A percentile compares a stretch with the other conserved stretches of the same genome.
Conservation (phyloP, 2,888 invertebrate species). For the Poecilobothrus nobilitatus region DNA sequence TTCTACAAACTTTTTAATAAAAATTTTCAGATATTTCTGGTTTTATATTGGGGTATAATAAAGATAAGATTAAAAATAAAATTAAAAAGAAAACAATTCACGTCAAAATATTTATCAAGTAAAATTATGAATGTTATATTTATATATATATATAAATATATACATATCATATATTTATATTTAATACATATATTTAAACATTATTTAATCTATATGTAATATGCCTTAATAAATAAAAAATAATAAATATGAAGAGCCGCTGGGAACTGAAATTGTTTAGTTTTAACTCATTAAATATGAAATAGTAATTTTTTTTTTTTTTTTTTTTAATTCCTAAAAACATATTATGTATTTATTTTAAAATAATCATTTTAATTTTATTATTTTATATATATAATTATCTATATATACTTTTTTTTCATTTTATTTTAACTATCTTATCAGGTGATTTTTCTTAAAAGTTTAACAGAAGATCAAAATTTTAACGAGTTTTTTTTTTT, state of each 20-base stretch:
- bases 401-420: too few relatives aligned
- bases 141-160: background rate
- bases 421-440: background rate
- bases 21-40: background rate
- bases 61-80: background rate
- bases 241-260: background rate
- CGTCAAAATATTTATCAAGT: background rate
- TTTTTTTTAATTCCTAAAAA: background rate
- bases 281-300: background rate
- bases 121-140: background rate
- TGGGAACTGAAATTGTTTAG: background rate
- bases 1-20: background rate
- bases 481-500: background rate
- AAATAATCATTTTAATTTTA: too few relatives aligned
- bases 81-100: background rate
- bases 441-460: background rate
- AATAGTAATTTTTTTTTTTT: background rate
- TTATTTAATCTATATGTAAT: too few relatives aligned
- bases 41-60: background rate
- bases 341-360: too few relatives aligned
- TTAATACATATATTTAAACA: background rate
- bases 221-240: background rate
- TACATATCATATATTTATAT: background rate
- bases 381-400: too few relatives aligned
- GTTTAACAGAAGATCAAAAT: background rate